Conservation (phyloP, 1,140 invertebrate genomes). For the Trichonephila inaurata region DNA sequence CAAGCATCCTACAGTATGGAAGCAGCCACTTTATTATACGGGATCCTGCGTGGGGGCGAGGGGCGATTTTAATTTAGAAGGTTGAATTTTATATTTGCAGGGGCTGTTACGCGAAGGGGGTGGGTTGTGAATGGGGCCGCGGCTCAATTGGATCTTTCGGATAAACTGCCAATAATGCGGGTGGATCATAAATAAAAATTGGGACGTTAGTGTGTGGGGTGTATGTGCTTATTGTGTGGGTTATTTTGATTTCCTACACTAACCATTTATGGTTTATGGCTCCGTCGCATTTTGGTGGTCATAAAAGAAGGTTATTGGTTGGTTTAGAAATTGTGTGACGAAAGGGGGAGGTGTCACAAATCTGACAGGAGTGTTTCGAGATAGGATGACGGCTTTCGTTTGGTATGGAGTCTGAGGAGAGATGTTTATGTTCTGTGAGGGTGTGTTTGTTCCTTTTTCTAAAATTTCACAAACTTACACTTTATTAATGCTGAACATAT, state of each 20-base stretch:
- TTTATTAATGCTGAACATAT: no score
- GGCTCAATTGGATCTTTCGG: constrained; percentile 34
- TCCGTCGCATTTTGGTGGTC: constrained; percentile 26
- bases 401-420: neutral
- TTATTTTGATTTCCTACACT: constrained; percentile 51
- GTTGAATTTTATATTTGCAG: constrained; percentile 62
- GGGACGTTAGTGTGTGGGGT: constrained; percentile 12
- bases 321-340: constrained; percentile 44
- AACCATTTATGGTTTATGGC: constrained; percentile 69
- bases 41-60: neutral
- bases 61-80: constrained; percentile 56
- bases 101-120: neutral
- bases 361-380: constrained; percentile 21
- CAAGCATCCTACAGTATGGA: neutral
- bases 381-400: neutral
- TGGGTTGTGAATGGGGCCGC: neutral
- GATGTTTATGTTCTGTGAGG: neutral
- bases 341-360: constrained; percentile 29
- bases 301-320: constrained; percentile 60
- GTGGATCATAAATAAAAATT: constrained; percentile 53
- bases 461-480: no score
- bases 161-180: constrained; percentile 52
- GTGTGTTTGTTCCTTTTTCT: neutral
- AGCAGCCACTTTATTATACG: neutral
- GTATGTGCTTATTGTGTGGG: constrained; percentile 51